phyloP scores from a whole-genome alignment of 2,888 invertebrate genomes.

The Caenorhabditis drosophilae region DNA sequence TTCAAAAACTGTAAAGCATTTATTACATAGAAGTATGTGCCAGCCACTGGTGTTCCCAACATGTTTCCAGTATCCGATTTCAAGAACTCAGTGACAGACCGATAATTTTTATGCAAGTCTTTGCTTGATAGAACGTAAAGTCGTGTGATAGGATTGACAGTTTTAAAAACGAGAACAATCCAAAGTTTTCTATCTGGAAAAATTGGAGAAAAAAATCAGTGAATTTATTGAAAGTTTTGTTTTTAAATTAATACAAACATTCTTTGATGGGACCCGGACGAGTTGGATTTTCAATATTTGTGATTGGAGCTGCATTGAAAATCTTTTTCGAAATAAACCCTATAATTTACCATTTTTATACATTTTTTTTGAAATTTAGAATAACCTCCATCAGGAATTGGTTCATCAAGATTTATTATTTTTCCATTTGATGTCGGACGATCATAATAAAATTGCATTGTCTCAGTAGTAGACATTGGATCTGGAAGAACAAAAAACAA shows the following conservation, averaged over 20 bases:
- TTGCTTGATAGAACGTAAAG: constrained; percentile 52
- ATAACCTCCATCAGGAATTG: constrained; percentile 57
- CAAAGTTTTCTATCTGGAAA: constrained; percentile 53
- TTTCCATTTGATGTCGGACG: constrained; percentile 51
- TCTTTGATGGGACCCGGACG: constrained; percentile 48
- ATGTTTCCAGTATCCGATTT: constrained; percentile 52
- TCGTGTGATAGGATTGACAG: constrained; percentile 52
- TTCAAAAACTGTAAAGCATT: too few species aligned
- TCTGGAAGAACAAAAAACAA: constrained; percentile 37
- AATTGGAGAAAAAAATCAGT: background rate
- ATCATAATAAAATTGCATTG: constrained; percentile 60
- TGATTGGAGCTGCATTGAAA: constrained; percentile 49
- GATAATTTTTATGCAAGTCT: constrained; percentile 52
- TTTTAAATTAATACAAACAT: constrained; percentile 26
- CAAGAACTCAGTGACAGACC: constrained; percentile 50
- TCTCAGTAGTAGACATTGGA: constrained; percentile 53
- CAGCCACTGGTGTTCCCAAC: constrained; percentile 58
- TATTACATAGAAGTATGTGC: constrained; percentile 53
- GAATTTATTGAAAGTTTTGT: background rate
- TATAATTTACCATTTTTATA: too few species aligned
- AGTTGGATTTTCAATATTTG: constrained; percentile 48
- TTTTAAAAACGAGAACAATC: constrained; percentile 57
- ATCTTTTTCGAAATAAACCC: constrained; percentile 56
- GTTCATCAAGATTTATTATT: constrained; percentile 53
- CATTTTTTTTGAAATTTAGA: too few species aligned